phyloP scores from a whole-genome alignment of 1,140 invertebrate genomes.

The Idris sp. region DNA sequence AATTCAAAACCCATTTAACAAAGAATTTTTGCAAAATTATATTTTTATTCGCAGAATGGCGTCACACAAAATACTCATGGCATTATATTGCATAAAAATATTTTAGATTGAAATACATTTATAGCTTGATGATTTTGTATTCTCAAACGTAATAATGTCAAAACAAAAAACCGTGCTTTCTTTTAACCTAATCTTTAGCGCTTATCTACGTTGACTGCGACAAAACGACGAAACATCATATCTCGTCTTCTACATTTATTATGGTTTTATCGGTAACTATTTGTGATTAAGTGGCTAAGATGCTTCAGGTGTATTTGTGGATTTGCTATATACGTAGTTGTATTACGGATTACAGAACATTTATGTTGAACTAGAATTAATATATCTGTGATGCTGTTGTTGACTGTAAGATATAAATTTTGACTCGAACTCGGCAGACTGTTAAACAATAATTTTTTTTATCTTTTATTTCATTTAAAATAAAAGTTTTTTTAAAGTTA shows the following conservation, averaged over 20 bases:
- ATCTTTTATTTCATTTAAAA: no score
- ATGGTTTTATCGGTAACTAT: conserved; percentile 62
- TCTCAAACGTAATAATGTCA: neutral
- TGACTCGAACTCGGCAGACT: no score
- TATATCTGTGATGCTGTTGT: conserved; percentile 53
- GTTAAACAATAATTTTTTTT: no score
- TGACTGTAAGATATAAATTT: conserved; percentile 10
- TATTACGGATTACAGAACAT: conserved; percentile 63
- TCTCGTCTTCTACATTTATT: conserved; percentile 67
- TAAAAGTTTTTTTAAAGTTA: no score
- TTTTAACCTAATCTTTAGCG: conserved; percentile 51
- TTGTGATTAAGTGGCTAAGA: conserved; percentile 61
- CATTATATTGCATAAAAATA: no score
- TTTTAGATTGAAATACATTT: no score
- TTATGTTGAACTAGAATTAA: conserved; percentile 61
- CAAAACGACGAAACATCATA: conserved; percentile 64
- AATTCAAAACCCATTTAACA: no score
- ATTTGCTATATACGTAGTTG: conserved; percentile 60
- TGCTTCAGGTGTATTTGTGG: conserved; percentile 58
- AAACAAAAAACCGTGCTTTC: conserved; percentile 36
- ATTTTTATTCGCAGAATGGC: no score
- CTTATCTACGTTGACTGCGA: conserved; percentile 61
- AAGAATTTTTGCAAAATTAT: no score
- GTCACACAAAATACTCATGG: no score
- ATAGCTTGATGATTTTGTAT: conserved; percentile 3